phyloP scores from a whole-genome alignment of 2,888 invertebrate genomes.

The Himalopsyche kuldschensis region DNA sequence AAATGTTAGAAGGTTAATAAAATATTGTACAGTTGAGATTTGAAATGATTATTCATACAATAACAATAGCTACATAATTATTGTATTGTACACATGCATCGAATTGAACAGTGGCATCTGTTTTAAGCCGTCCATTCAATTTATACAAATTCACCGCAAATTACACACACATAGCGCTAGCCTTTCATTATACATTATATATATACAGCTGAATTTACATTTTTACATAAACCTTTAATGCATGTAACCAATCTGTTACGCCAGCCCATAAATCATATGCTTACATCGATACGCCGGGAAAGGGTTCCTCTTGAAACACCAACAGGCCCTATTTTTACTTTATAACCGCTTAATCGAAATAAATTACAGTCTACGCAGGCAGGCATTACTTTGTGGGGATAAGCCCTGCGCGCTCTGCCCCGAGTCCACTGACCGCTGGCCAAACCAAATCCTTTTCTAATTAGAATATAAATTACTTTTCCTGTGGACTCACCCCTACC shows the following conservation, averaged over 20 bases:
- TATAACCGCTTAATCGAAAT: conserved; percentile 40
- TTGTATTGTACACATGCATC: not conserved
- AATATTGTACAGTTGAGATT: too few relatives aligned
- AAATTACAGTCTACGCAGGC: conserved; percentile 33
- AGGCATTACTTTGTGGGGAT: conserved; percentile 18
- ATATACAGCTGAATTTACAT: conserved; percentile 2
- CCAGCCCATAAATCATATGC: conserved; percentile 29
- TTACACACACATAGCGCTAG: not conserved
- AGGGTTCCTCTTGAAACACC: conserved; percentile 32
- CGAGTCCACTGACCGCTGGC: conserved; percentile 29
- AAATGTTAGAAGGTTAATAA: too few relatives aligned
- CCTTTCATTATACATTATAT: not conserved
- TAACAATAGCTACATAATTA: too few relatives aligned
- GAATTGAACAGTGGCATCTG: not conserved
- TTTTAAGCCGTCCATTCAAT: not conserved
- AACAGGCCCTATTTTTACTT: conserved; percentile 35
- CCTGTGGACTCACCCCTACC: conserved; percentile 22
- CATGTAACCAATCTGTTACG: conserved; percentile 28
- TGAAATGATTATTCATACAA: too few relatives aligned
- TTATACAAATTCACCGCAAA: not conserved
- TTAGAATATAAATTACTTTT: conserved; percentile 40
- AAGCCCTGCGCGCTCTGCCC: not conserved
- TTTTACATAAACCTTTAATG: conserved; percentile 15
- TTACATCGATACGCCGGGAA: conserved; percentile 29
- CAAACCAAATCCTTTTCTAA: conserved; percentile 40